Conservation (phyloP, 2,888 invertebrate species). For the Nephrotoma flavescens region DNA sequence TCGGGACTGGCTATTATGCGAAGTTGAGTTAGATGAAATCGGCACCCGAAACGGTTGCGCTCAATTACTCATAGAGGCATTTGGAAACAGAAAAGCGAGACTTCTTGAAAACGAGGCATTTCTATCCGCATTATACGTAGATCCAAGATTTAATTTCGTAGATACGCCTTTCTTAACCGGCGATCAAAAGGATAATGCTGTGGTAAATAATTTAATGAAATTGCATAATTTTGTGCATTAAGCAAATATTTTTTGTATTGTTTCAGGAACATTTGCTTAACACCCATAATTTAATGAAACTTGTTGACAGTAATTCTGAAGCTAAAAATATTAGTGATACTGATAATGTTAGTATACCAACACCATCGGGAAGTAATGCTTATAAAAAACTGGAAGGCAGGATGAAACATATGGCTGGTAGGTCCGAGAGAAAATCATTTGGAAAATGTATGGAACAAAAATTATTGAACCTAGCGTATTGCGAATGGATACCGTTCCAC, state of each 20-base stretch:
- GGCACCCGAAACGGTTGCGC: neutral
- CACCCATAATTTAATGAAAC: neutral
- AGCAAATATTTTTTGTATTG: neutral
- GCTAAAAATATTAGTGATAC: neutral
- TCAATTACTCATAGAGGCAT: neutral
- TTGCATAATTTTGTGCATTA: neutral
- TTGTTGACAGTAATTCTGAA: neutral
- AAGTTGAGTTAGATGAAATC: conserved; percentile 6
- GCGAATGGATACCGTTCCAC: conserved; percentile 7
- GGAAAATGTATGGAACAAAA: conserved; percentile 6
- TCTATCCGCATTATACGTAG: conserved; percentile 2
- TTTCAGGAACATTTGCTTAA: neutral
- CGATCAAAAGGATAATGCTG: neutral
- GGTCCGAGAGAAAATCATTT: neutral
- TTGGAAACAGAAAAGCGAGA: neutral
- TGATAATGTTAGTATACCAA: neutral
- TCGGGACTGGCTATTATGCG: conserved; percentile 11
- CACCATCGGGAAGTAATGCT: neutral
- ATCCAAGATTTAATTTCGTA: conserved; percentile 4
- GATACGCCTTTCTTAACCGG: neutral
- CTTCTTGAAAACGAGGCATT: neutral
- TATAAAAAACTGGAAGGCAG: neutral
- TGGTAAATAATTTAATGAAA: neutral
- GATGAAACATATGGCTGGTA: neutral
- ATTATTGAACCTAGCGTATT: neutral